These are phyloP conservation scores for Latrodectus hesperus DNA, from an alignment of 2,888 invertebrate species.

Conservation along the genomic window DNA sequence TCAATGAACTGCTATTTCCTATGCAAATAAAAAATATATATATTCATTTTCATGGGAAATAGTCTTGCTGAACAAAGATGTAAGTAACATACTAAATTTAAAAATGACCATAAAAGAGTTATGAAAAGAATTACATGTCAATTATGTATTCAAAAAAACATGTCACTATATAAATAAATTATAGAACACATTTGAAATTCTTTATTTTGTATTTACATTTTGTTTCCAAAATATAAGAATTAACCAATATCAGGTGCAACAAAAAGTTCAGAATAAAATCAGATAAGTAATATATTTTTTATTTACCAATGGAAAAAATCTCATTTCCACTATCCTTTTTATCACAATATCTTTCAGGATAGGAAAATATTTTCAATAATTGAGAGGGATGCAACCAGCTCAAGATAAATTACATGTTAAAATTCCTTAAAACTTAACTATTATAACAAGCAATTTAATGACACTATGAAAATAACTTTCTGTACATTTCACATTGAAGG, in stretches of 20 bases:
- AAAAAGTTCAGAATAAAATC: neutral
- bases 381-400: neutral
- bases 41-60: no score
- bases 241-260: neutral
- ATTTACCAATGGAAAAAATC: neutral
- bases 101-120: no score
- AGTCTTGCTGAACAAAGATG: no score
- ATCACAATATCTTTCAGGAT: neutral
- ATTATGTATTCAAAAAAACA: no score
- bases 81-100: no score
- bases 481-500: constrained; percentile 25
- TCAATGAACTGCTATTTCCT: no score
- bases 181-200: neutral
- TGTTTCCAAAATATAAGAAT: neutral
- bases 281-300: neutral
- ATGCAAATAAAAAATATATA: no score
- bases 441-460: constrained; percentile 43
- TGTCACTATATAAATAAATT: no score
- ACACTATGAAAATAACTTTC: constrained; percentile 64
- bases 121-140: no score
- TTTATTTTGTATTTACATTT: neutral
- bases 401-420: constrained; percentile 7
- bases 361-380: neutral
- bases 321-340: neutral
- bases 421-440: constrained; percentile 57